A percentile compares a stretch with the other conserved stretches of the same genome.
These are phyloP conservation scores for Fulmarus glacialis DNA, from an alignment of 2,113 vertebrate genomes.

Conservation along the genomic window DNA sequence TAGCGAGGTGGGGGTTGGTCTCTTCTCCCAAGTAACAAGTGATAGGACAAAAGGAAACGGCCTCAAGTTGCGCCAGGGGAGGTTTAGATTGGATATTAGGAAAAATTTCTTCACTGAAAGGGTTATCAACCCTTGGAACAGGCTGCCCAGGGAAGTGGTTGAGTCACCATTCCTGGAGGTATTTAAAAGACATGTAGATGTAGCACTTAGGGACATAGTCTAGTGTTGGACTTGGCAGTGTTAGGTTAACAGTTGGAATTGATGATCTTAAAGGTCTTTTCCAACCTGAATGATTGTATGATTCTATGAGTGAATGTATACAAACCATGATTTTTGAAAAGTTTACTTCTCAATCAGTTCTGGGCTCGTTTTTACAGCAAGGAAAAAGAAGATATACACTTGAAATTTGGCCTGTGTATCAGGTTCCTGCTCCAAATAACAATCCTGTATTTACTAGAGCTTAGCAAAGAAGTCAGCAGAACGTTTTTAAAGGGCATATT, in stretches of 20 bases:
- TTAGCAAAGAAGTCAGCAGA: not conserved
- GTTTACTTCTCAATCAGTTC: not conserved
- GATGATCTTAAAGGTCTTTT: not conserved
- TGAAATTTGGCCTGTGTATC: not conserved
- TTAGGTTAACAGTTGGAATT: not conserved
- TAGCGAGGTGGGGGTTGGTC: rapidly evolving
- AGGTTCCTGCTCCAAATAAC: not conserved
- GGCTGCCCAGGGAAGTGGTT: not conserved
- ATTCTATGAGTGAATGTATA: not conserved
- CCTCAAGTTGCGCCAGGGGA: not conserved
- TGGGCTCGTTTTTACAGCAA: not conserved
- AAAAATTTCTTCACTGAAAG: not conserved
- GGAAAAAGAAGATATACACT: not conserved
- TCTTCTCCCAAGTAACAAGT: not conserved
- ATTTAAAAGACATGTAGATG: not conserved
- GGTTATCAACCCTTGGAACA: not conserved
- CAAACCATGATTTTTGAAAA: not conserved
- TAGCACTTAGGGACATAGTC: not conserved
- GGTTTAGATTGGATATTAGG: not conserved
- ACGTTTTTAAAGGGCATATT: not conserved
- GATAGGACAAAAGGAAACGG: not conserved
- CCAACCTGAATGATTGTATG: not conserved
- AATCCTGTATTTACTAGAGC: not conserved
- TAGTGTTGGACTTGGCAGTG: not conserved
- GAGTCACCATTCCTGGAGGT: not conserved